Base-by-base conservation (phyloP, 2,888 invertebrate species). In the Phymatocera aterrima region DNA sequence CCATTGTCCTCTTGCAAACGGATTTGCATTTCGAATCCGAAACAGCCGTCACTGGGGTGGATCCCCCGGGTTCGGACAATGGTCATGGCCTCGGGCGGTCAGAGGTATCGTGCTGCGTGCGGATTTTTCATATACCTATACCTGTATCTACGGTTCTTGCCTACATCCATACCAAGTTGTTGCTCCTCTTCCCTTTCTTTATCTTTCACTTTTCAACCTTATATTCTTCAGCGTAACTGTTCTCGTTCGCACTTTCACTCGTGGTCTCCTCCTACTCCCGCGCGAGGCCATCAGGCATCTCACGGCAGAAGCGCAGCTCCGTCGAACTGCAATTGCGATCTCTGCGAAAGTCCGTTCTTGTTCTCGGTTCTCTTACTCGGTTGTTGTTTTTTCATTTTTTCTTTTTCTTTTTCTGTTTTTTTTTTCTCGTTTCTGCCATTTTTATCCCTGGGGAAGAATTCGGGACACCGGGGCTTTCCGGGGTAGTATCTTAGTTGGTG, bases 1-100 rank as follows among this genome's bases (percentile, higher is more conserved):
- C 78, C 81, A 82, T 84, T 83, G 83, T 83, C 83, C 82, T 81
- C 65, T n/a, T 81, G 80, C 77, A 75, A n/a, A 77, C 61, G 82
- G 82, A 87, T 88, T 87, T 87, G 88, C 87, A 87, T 88, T 83
- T 83, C 79, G 78, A 83, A 81, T 75, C 80, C 83, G 78, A 85
- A 87, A 86, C 85, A 83, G 80, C 83, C 82, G 80, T 85, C 82
- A 82, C 83, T 83, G 84, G 84, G 83, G 48, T 28, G 65, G 46
- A 10, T 77, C 78, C 82, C 82, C 74, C 48, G 43, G 48, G 46
- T 65, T 18, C 18, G 77, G 77, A 77, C 77, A 77, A 77, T 77
- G 77, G 77, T 77, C 77, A 61, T 12, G 46, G 46, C 77, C 75
- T 75, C 10, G 57, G 75, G 60, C 54, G 57, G 75, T 75, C 75